Conservation (phyloP, 2,797 vertebrate species). For the Kryptolebias ocellatus region DNA sequence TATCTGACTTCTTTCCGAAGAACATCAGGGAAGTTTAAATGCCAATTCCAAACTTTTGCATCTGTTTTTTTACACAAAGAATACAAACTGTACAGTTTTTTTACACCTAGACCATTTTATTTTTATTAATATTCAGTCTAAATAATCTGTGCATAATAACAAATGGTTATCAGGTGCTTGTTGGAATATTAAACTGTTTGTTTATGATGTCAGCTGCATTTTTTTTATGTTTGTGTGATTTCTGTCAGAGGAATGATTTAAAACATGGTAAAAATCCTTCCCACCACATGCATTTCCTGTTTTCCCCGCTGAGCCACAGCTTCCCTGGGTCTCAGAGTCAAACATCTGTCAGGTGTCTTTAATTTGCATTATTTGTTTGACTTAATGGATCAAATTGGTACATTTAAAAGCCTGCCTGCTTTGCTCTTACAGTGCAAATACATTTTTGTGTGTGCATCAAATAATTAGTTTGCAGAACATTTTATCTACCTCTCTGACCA, state of each 20-base stretch:
- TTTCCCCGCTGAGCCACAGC: slow-evolving; percentile 5
- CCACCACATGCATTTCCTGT: not conserved
- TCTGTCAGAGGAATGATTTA: not conserved
- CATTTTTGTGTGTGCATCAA: slow-evolving; percentile 3
- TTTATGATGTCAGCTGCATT: not conserved
- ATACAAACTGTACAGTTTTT: too few relatives aligned
- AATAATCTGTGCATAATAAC: not conserved
- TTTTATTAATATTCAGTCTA: too few relatives aligned
- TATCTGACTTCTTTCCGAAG: too few relatives aligned
- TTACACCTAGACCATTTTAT: too few relatives aligned
- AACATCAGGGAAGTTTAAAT: too few relatives aligned
- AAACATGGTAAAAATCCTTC: not conserved
- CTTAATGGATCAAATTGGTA: slow-evolving; percentile 8
- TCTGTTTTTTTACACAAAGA: too few relatives aligned
- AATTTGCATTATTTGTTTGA: slow-evolving; percentile 30
- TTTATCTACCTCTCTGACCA: slow-evolving; percentile 7
- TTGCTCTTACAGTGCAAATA: slow-evolving; percentile 2
- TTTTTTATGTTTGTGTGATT: not conserved
- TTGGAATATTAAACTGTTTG: not conserved
- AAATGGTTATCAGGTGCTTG: not conserved
- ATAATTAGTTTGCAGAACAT: slow-evolving; percentile 3
- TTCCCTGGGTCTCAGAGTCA: slow-evolving; percentile 19
- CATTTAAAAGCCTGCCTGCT: slow-evolving; percentile 35
- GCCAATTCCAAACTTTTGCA: too few relatives aligned
- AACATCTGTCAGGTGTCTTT: slow-evolving; percentile 28